Percentiles rank a stretch among this genome's conserved stretches.
Evolutionary conservation across 2,888 invertebrate genomes (phyloP).

Genomic region (Nomada goodeniana): DNA sequence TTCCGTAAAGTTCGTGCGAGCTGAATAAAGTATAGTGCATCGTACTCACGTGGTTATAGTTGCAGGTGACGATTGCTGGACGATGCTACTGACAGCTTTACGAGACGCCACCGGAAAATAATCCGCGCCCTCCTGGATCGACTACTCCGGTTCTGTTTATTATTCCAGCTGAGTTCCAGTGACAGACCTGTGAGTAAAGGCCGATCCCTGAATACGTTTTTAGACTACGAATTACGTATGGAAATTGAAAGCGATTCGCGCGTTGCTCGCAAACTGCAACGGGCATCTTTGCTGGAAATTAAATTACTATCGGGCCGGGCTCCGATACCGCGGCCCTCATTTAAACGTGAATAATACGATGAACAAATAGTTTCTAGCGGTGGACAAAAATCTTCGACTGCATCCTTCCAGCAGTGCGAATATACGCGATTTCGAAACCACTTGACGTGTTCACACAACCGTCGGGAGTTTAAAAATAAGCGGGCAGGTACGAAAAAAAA

Average conservation of each 20-base stretch:
- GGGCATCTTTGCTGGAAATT: conserved; percentile 37
- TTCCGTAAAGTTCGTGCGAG: conserved; percentile 54
- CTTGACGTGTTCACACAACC: neutral
- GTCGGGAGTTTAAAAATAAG: neutral
- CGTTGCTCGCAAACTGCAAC: conserved; percentile 10
- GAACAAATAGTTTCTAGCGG: neutral
- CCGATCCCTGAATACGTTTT: conserved; percentile 51
- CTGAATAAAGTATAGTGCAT: conserved; percentile 59
- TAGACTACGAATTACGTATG: conserved; percentile 34
- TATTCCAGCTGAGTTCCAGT: conserved; percentile 64
- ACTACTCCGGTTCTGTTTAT: conserved; percentile 60
- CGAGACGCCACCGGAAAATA: conserved; percentile 65
- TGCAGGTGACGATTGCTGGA: conserved; percentile 63
- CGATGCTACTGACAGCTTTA: conserved; percentile 69
- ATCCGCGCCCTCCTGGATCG: conserved; percentile 59
- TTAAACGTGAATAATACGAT: neutral
- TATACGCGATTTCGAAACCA: neutral
- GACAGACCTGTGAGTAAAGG: conserved; percentile 64
- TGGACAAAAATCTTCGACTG: neutral
- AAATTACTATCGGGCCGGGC: conserved; percentile 32
- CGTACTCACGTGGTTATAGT: conserved; percentile 39
- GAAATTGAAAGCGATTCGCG: conserved; percentile 34
- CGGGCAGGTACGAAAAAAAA: no score
- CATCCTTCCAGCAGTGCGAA: neutral
- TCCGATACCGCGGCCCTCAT: neutral